These are phyloP conservation scores for Poicephalus gulielmi DNA, from an alignment of 2,113 vertebrate genomes.

Conservation along the genomic window DNA sequence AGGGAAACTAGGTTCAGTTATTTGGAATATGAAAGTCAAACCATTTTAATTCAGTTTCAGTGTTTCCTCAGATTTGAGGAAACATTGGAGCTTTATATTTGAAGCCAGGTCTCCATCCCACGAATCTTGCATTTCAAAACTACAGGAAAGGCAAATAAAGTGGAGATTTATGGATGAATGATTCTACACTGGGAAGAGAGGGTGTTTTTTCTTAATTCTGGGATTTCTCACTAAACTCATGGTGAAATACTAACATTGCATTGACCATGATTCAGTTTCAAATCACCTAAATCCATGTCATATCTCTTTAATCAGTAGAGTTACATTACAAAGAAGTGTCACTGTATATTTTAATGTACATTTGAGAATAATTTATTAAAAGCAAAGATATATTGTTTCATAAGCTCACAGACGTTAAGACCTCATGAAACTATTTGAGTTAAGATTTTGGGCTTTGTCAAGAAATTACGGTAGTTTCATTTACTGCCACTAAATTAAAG, in stretches of 20 bases:
- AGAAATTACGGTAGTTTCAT: neutral
- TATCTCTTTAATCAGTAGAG: neutral
- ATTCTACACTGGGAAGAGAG: accelerated
- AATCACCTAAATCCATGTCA: neutral
- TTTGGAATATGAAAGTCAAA: neutral
- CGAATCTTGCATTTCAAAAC: neutral
- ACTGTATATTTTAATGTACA: neutral
- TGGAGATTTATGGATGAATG: neutral
- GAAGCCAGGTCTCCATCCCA: neutral
- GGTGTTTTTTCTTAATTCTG: neutral
- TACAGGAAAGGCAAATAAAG: neutral
- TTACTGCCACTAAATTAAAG: neutral
- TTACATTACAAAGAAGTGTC: neutral
- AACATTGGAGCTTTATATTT: neutral
- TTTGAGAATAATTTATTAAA: neutral
- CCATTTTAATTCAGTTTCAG: neutral
- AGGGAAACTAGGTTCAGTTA: neutral
- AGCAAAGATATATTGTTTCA: neutral
- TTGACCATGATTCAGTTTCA: neutral
- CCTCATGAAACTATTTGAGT: neutral
- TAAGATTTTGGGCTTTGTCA: neutral
- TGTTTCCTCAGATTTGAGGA: neutral
- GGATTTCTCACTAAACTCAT: neutral
- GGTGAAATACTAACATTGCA: neutral
- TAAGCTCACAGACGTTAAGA: neutral